phyloP scores from a whole-genome alignment of 2,797 vertebrate genomes.

The Alectoris magna region DNA sequence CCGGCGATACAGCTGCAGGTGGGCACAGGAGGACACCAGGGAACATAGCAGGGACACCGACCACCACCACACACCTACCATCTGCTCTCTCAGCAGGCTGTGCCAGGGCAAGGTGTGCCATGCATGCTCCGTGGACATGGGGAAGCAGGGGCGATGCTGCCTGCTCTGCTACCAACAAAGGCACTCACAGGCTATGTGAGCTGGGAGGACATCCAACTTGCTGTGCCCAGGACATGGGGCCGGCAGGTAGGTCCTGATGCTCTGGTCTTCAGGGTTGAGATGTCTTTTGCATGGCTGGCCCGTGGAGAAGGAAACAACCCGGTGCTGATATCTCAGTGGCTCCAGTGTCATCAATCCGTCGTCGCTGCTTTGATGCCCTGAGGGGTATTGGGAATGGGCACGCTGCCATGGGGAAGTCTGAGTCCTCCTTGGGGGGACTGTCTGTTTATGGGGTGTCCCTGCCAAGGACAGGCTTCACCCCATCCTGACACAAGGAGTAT shows the following conservation, averaged over 20 bases:
- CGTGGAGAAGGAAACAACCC: not conserved
- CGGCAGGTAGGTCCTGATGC: not conserved
- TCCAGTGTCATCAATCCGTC: not conserved
- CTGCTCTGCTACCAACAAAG: slow-evolving; percentile 71
- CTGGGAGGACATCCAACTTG: fast-evolving
- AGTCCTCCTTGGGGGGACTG: not conserved
- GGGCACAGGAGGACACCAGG: not conserved
- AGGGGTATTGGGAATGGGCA: not conserved
- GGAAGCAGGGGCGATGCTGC: slow-evolving; percentile 70
- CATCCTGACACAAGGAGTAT: not conserved
- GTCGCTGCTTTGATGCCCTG: fast-evolving
- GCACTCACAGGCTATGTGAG: slow-evolving; percentile 47
- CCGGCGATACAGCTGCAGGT: slow-evolving; percentile 79
- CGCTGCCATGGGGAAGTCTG: fast-evolving
- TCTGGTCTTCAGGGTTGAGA: not conserved
- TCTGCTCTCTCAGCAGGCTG: slow-evolving; percentile 48
- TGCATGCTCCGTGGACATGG: slow-evolving; percentile 70
- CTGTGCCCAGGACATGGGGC: fast-evolving
- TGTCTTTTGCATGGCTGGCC: not conserved
- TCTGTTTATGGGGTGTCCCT: not conserved
- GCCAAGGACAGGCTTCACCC: not conserved
- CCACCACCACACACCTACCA: not conserved
- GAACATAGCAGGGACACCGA: not conserved
- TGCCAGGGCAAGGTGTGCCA: slow-evolving; percentile 77
- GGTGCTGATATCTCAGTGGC: not conserved